These are phyloP conservation scores for Hermaeophaga mercurialis DNA, from an alignment of 2,888 invertebrate species.

Conservation along the genomic window DNA sequence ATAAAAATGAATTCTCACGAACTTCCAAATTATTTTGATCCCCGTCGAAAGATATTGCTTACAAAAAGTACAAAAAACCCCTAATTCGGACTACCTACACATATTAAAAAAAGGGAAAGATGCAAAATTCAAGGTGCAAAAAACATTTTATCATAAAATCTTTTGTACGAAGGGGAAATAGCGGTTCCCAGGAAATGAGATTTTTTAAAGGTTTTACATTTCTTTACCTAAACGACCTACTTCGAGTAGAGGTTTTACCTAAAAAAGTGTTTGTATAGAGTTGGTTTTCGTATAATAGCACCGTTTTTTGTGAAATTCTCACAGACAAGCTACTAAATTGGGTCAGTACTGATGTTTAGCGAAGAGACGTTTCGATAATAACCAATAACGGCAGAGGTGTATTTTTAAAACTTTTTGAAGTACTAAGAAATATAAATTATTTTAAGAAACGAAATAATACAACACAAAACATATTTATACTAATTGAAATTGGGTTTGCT, in stretches of 20 bases:
- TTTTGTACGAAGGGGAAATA: conserved; percentile 26
- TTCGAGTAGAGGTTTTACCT: conserved; percentile 43
- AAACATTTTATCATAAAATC: conserved; percentile 33
- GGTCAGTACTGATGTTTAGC: too few species aligned
- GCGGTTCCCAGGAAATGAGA: conserved; percentile 45
- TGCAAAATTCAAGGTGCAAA: conserved; percentile 37
- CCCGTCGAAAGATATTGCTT: conserved; percentile 30
- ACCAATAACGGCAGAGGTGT: too few species aligned
- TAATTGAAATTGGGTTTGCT: too few species aligned
- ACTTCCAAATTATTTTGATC: conserved; percentile 34
- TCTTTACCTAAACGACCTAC: conserved; percentile 47
- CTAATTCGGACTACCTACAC: conserved; percentile 23
- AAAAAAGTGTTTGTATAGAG: conserved; percentile 43
- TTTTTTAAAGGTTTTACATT: conserved; percentile 40
- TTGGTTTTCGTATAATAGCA: conserved; percentile 21
- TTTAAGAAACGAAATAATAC: too few species aligned
- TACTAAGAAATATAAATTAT: too few species aligned
- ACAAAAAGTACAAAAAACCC: conserved; percentile 30
- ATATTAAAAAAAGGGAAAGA: conserved; percentile 37
- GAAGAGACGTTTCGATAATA: too few species aligned
- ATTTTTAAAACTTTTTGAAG: too few species aligned
- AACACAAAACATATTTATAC: too few species aligned
- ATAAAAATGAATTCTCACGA: conserved; percentile 35
- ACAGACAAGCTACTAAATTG: conserved; percentile 29
- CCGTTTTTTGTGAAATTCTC: conserved; percentile 25